These are phyloP conservation scores for Papilio polytes DNA, from an alignment of 1,140 invertebrate genomes.

Conservation along the genomic window DNA sequence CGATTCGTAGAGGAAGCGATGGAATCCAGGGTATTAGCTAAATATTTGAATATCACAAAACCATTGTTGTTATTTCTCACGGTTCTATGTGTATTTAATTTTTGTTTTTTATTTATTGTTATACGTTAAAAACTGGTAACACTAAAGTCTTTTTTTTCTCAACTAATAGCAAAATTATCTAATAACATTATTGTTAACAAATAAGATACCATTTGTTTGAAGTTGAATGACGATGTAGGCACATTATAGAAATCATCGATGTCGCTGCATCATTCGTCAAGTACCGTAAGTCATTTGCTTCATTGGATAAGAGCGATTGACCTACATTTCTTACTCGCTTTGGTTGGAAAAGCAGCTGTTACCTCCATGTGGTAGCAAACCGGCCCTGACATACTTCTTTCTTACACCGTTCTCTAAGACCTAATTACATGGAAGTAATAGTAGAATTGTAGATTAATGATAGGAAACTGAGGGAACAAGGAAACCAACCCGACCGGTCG, in stretches of 20 bases:
- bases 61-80: slow-evolving; percentile 1
- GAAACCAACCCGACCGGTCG: slow-evolving; percentile 52
- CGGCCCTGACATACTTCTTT: slow-evolving; percentile 70
- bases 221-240: slow-evolving; percentile 27
- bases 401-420: slow-evolving; percentile 60
- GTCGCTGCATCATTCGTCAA: slow-evolving; percentile 39
- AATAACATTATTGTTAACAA: slow-evolving; percentile 51
- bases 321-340: slow-evolving; percentile 52
- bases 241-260: slow-evolving; percentile 35
- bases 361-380: slow-evolving; percentile 46
- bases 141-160: neutral
- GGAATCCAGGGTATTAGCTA: slow-evolving; percentile 3
- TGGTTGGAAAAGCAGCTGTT: slow-evolving; percentile 54
- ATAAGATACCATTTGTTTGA: neutral
- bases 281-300: slow-evolving; percentile 49
- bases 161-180: slow-evolving; percentile 10
- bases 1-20: slow-evolving; percentile 8
- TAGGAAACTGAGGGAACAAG: slow-evolving; percentile 62
- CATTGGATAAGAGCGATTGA: slow-evolving; percentile 56
- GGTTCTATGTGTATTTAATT: neutral
- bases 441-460: slow-evolving; percentile 56
- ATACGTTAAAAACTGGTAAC: neutral
- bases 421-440: slow-evolving; percentile 61
- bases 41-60: neutral
- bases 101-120: neutral